phyloP scores from a whole-genome alignment of 2,113 vertebrate genomes.

The Meleagris gallopavo region DNA sequence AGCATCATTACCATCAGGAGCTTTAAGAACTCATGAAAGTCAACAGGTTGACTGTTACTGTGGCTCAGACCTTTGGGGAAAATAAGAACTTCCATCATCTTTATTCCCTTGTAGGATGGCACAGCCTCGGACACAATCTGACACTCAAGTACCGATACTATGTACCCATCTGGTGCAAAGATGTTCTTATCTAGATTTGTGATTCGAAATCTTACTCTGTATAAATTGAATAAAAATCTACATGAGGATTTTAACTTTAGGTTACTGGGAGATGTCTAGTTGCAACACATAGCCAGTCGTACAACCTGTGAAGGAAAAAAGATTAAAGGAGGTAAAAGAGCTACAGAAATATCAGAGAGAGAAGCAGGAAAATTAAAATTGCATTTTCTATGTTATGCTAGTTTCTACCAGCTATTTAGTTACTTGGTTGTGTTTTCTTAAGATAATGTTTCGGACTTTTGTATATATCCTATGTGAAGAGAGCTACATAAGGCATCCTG shows the following conservation, averaged over 20 bases:
- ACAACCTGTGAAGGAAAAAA: not conserved
- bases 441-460: slow-evolving; percentile 5
- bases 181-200: slow-evolving; percentile 18
- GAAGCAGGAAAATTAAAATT: not conserved
- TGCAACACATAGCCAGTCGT: not conserved
- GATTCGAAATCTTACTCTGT: not conserved
- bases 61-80: not conserved
- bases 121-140: not conserved
- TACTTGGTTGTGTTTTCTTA: not conserved
- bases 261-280: not conserved
- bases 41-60: not conserved
- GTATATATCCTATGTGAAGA: slow-evolving; percentile 42
- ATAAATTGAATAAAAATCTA: not conserved
- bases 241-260: not conserved
- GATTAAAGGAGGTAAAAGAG: not conserved
- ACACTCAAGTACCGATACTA: not conserved
- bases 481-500: slow-evolving; percentile 8
- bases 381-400: not conserved
- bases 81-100: not conserved
- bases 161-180: slow-evolving; percentile 32
- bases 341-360: not conserved
- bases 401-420: not conserved
- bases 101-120: not conserved
- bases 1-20: not conserved
- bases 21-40: not conserved